Evolutionary conservation across 2,797 vertebrate genomes (phyloP).

Genomic region (Diplodus sargus): DNA sequence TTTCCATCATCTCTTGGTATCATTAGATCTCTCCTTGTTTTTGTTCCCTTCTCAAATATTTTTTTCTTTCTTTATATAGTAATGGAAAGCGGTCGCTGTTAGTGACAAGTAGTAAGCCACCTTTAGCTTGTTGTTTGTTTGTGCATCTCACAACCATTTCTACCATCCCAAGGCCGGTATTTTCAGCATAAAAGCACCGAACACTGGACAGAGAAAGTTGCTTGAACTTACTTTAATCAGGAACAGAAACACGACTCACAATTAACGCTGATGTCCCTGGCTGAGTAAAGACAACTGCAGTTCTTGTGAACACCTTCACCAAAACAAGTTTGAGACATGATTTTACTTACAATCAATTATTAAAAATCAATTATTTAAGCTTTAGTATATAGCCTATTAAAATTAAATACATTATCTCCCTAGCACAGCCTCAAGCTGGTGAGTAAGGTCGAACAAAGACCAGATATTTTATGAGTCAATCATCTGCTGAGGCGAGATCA

Average conservation of each 20-base stretch:
- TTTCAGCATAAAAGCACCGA: slow-evolving; percentile 15
- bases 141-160: background rate
- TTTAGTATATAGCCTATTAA: background rate
- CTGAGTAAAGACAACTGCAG: too few species aligned
- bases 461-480: background rate
- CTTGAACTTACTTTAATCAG: background rate
- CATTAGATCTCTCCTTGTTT: slow-evolving; percentile 14
- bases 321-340: background rate
- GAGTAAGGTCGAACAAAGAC: background rate
- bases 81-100: background rate
- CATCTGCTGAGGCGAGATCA: too few species aligned
- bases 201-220: background rate
- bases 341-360: background rate
- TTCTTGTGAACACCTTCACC: too few species aligned
- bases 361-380: background rate
- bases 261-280: background rate
- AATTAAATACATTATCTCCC: too few species aligned
- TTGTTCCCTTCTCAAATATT: background rate
- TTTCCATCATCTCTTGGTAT: background rate
- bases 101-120: background rate
- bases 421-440: background rate
- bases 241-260: background rate
- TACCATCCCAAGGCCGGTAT: slow-evolving; percentile 2
- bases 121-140: background rate
- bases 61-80: background rate